Percentiles rank a stretch among this genome's conserved stretches.
Conservation (phyloP, 2,113 vertebrate genomes). For the Phasianus colchicus region DNA sequence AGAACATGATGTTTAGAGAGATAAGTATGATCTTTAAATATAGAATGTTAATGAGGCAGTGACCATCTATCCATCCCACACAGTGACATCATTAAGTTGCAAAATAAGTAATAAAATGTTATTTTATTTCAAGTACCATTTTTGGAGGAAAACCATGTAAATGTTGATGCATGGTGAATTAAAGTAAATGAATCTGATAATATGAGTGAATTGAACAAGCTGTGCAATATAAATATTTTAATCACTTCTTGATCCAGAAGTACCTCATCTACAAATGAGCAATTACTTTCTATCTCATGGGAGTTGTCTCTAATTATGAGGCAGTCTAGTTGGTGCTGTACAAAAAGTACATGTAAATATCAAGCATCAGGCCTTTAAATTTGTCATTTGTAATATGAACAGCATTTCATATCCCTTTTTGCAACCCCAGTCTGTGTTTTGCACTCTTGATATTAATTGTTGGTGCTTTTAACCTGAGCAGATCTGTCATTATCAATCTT, state of each 20-base stretch:
- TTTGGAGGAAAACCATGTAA: conserved; percentile 65
- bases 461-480: neutral
- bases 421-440: neutral
- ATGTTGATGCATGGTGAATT: conserved; percentile 79
- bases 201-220: conserved; percentile 82
- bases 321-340: conserved; percentile 65
- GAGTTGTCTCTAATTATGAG: conserved; percentile 82
- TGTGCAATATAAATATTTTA: conserved; percentile 93
- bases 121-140: conserved; percentile 75
- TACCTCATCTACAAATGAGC: conserved; percentile 90
- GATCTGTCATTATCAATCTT: neutral
- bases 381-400: conserved; percentile 56
- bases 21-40: neutral
- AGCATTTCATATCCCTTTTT: neutral
- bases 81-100: conserved; percentile 28
- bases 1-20: neutral
- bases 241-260: conserved; percentile 88
- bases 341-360: conserved; percentile 79
- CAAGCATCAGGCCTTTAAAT: conserved; percentile 66
- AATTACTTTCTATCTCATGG: conserved; percentile 87
- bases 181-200: conserved; percentile 84
- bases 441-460: neutral
- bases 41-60: conserved; percentile 20
- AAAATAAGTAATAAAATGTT: conserved; percentile 63
- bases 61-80: conserved; percentile 6